A percentile compares a stretch with the other conserved stretches of the same genome.
Evolutionary conservation across 1,140 invertebrate species (phyloP).

Genomic region (Caenorhabditis tropicalis): DNA sequence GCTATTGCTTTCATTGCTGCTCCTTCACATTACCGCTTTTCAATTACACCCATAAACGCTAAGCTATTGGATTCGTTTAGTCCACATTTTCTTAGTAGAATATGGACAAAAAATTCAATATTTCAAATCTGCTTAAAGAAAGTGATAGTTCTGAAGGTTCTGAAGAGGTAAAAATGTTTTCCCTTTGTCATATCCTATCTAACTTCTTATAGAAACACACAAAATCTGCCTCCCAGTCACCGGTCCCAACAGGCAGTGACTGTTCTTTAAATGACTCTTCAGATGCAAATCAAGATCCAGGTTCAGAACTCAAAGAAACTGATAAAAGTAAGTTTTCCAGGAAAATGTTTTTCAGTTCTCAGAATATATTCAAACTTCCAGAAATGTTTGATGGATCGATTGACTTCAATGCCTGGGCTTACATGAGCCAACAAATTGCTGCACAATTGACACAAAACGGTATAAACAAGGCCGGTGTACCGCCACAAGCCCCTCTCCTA

Average conservation of each 20-base stretch:
- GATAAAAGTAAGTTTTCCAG: not conserved
- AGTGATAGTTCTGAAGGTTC: not conserved
- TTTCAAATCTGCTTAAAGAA: conserved; percentile 35
- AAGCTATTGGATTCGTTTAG: not conserved
- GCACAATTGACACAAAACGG: conserved; percentile 43
- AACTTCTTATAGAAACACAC: not conserved
- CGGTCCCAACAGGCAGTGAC: conserved; percentile 15
- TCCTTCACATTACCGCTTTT: conserved; percentile 11
- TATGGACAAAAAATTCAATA: conserved; percentile 44
- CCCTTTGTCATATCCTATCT: not conserved
- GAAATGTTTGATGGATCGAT: conserved; percentile 49
- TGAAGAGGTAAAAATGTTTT: not conserved
- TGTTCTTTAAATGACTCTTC: conserved; percentile 34
- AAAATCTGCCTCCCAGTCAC: not conserved
- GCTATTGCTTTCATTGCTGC: conserved; percentile 38
- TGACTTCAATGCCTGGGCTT: conserved; percentile 49
- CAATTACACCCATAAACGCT: too few species aligned
- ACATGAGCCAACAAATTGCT: conserved; percentile 55
- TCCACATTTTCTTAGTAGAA: too few species aligned
- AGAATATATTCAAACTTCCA: not conserved
- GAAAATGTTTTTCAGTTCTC: not conserved
- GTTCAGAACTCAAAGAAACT: not conserved
- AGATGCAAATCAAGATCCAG: not conserved
- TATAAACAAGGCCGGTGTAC: not conserved
- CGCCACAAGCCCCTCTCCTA: not conserved